Base-by-base conservation (phyloP, 2,797 vertebrate species). In the Hephaestus fuliginosus region DNA sequence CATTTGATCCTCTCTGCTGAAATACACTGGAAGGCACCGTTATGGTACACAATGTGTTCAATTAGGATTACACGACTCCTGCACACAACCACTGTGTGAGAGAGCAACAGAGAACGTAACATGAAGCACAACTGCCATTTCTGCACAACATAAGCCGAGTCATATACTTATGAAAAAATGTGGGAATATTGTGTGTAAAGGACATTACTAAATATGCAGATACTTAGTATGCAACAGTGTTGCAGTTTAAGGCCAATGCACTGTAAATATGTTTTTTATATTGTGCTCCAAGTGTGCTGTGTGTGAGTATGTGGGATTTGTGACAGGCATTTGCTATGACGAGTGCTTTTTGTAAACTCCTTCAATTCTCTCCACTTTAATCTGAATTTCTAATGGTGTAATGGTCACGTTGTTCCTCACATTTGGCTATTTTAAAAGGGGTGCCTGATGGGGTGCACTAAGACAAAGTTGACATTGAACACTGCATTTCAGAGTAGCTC, bases 1-100 rank as follows among this genome's bases (percentile, higher is more conserved):
- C 55, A 65, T 72, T 51, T 65, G 80, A 86, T 76, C 73, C 75
- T 69, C 66, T 58, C 39, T 39, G 70, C 30, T 76, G 36, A 78
- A 78, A 58, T 36, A 52, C 74, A 76, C 30, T 68, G 63, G 44
- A 56, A 25, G 33, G 28, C 52, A 58, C 15, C 5, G 36, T 62
- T 36, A 44, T 51, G 73, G 63, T 25, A 20, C 22, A 65, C 17
- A 74, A 46, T 25, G 5, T 41, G 33, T 67, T 76, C 14, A 1
- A 81, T 64, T 63, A 36, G 58, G 64, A 70, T 70, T 71, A n/a
- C n/a, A 60, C 17, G 15, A 65, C 68, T 64, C 44, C 43, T 52
- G 53, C 46, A 61, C 44, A 60, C 7, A 9, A 68, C 55, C 33
- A 39, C 36, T 39, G 36, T 39, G 9, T 28, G 20, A 62, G 46